phyloP scores from a whole-genome alignment of 1,140 invertebrate species.

The Aphis gossypii region DNA sequence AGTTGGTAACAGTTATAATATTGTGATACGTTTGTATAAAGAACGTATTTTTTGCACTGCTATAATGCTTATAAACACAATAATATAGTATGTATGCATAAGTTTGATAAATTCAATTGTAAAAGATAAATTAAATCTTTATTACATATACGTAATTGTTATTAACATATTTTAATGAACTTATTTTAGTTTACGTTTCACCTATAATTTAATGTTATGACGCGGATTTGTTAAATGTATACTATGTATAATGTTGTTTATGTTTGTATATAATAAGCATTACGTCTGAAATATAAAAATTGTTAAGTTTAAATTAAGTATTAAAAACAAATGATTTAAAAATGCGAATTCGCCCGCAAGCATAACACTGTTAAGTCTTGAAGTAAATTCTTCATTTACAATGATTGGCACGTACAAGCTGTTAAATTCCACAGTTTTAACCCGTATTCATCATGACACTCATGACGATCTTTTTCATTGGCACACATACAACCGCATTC shows the following conservation, averaged over 20 bases:
- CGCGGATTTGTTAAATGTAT: too few species aligned
- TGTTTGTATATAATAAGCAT: background rate
- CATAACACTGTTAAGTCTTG: conserved; percentile 68
- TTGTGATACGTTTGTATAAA: background rate
- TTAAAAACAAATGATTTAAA: background rate
- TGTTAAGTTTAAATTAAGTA: background rate
- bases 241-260: too few species aligned
- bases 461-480: conserved; percentile 69
- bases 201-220: too few species aligned
- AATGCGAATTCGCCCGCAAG: conserved; percentile 67
- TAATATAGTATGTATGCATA: too few species aligned
- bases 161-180: background rate
- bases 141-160: background rate
- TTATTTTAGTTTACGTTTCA: too few species aligned
- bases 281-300: background rate
- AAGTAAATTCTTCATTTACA: conserved; percentile 67
- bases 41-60: background rate
- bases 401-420: conserved; percentile 70
- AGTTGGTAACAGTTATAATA: background rate
- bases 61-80: background rate
- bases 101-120: background rate
- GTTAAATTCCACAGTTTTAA: conserved; percentile 71
- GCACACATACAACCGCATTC: conserved; percentile 71
- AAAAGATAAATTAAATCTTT: background rate
- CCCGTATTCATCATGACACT: conserved; percentile 66